phyloP scores from a whole-genome alignment of 1,140 invertebrate genomes.

The Delia radicum region DNA sequence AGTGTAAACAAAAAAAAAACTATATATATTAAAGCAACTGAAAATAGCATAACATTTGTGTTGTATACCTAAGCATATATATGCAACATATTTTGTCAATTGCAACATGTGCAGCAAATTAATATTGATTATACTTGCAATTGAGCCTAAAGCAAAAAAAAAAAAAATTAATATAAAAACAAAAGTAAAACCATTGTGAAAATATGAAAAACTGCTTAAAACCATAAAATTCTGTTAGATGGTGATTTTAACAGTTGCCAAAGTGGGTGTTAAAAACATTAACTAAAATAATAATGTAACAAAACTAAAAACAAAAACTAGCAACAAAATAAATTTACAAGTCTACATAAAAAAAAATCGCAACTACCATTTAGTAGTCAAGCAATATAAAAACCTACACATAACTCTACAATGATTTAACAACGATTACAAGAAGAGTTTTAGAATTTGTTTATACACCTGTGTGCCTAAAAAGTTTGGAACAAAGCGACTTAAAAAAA shows the following conservation, averaged over 20 bases:
- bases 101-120: slow-evolving; percentile 17
- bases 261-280: slow-evolving; percentile 20
- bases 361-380: neutral
- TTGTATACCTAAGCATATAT: neutral
- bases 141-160: slow-evolving; percentile 8
- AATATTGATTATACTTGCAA: slow-evolving; percentile 18
- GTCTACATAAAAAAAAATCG: neutral
- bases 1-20: neutral
- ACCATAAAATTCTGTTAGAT: neutral
- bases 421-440: neutral
- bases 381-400: neutral
- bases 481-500: neutral
- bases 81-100: neutral
- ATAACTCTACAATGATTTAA: neutral
- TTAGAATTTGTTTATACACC: neutral
- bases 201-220: neutral
- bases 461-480: neutral
- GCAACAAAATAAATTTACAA: neutral
- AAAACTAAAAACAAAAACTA: neutral
- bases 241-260: slow-evolving; percentile 5
- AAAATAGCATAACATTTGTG: neutral
- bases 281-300: slow-evolving; percentile 7
- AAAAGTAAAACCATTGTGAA: neutral
- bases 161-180: neutral
- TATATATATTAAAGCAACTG: neutral